Evolutionary conservation across 92 coral and sea anemone genomes (phyloP), one percentile per base, ranked within the genome.

Genomic region (Montipora capitata): DNA sequence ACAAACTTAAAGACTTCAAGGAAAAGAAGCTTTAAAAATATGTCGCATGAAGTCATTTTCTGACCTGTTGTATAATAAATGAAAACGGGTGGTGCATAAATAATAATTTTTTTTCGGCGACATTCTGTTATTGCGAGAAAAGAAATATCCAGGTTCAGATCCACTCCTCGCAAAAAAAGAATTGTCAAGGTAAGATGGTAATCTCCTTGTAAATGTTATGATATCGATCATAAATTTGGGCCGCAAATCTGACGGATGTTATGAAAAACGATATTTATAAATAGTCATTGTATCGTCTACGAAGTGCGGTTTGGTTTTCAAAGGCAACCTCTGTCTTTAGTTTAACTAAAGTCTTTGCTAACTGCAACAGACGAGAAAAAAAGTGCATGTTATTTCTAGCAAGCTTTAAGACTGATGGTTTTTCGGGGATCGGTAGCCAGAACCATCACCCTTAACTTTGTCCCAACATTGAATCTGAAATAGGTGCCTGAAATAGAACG

Each of bases 1-100:
- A 12, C 40, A 48, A 17, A 9, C 15, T 40, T 5, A 14, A 0
- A 51, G 39, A 6, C 6, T 73, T 59, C 15, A n/a, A 20, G 42
- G 10, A 5, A 10, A 11, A 4, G n/a, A 11, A 72, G 18, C 35
- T 72, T 35, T 10, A 72, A 62, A 40, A 41, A 72, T 58, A 4
- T 3, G n/a, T 59, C 45, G 45, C 80, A 83, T 83, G 74, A 83
- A 72, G 87, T 83, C 72, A 83, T 83, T 85, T 76, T 76, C 77
- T 85, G 83, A 85, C 76, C 76, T 54, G 63, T 85, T 85, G 67
- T 85, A 85, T 85, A 85, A 61, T 74, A 45, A 18, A 85, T 77
- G 74, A 48, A 76, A 58, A 76, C 76, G 49, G 76, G 89, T 65
- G 54, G 61, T 64, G 83, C 68, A 76, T 85, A n/a, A 76, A 17